phyloP scores from a whole-genome alignment of 30 jellyfish, hydroid and myxozoan genomes.

The Aurelia sp. region DNA sequence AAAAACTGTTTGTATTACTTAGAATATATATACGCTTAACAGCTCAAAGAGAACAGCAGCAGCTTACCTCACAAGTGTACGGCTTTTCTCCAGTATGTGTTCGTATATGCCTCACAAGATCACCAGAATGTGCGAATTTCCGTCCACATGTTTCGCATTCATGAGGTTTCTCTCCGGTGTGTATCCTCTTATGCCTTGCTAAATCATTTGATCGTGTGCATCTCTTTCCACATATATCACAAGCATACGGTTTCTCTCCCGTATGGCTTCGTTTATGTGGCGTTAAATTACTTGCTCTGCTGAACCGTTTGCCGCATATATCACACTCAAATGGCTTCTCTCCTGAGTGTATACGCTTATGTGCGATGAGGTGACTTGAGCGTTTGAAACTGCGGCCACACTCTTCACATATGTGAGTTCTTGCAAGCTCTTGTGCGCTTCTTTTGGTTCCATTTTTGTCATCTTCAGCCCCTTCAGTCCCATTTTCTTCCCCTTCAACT shows the following conservation, averaged over 20 bases:
- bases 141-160: constrained; percentile 90
- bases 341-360: constrained; percentile 74
- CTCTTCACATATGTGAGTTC: constrained; percentile 59
- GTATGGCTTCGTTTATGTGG: constrained; percentile 95
- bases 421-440: constrained; percentile 38
- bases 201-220: constrained; percentile 89
- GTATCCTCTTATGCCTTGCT: constrained; percentile 92
- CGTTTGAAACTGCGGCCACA: constrained; percentile 74
- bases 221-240: constrained; percentile 90
- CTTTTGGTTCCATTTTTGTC: background rate
- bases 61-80: constrained; percentile 72
- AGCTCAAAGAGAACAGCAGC: too few species aligned
- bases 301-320: constrained; percentile 92
- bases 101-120: constrained; percentile 85
- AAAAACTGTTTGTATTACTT: too few species aligned
- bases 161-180: constrained; percentile 98
- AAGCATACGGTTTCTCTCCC: constrained; percentile 95
- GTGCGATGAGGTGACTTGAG: constrained; percentile 73
- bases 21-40: too few species aligned
- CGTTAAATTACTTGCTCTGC: constrained; percentile 85
- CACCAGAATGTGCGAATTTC: constrained; percentile 92
- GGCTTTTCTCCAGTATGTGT: constrained; percentile 98
- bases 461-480: background rate
- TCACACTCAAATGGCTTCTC: constrained; percentile 94
- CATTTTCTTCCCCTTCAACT: constrained; percentile 2